Evolutionary conservation across 1,140 invertebrate species (phyloP).

Genomic region (Nymphalis io): DNA sequence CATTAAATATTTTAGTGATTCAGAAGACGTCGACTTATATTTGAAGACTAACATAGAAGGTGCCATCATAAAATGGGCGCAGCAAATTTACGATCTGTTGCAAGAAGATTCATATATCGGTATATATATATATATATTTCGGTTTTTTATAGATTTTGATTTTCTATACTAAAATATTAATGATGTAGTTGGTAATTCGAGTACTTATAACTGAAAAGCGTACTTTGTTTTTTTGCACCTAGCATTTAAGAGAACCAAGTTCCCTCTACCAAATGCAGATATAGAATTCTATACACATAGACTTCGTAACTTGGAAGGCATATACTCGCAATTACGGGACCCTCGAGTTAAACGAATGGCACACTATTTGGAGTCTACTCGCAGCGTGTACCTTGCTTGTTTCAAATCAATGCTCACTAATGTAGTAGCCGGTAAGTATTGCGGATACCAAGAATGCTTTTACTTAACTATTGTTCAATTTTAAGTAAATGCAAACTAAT

Average conservation of each 20-base stretch:
- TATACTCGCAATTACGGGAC: slow-evolving; percentile 91
- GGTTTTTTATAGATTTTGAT: neutral
- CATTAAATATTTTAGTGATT: slow-evolving; percentile 64
- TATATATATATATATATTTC: slow-evolving; percentile 27
- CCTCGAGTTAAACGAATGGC: slow-evolving; percentile 90
- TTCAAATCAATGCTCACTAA: slow-evolving; percentile 86
- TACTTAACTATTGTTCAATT: too few relatives aligned
- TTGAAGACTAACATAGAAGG: slow-evolving; percentile 89
- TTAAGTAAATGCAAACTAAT: too few relatives aligned
- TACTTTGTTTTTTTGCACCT: slow-evolving; percentile 8
- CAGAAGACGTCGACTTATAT: slow-evolving; percentile 82
- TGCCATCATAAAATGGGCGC: slow-evolving; percentile 91
- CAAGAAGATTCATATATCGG: slow-evolving; percentile 85
- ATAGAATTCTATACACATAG: slow-evolving; percentile 86
- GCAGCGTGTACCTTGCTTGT: slow-evolving; percentile 87
- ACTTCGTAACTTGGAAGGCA: slow-evolving; percentile 88
- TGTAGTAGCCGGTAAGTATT: slow-evolving; percentile 82
- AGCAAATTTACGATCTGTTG: slow-evolving; percentile 89
- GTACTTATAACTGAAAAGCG: too few relatives aligned
- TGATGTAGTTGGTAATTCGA: too few relatives aligned
- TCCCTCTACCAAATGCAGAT: slow-evolving; percentile 87
- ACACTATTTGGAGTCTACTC: slow-evolving; percentile 86
- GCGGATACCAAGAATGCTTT: neutral
- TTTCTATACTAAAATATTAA: too few relatives aligned
- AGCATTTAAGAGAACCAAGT: slow-evolving; percentile 82